phyloP scores from a whole-genome alignment of 2,888 invertebrate species.

The Ischnus inquisitorius region DNA sequence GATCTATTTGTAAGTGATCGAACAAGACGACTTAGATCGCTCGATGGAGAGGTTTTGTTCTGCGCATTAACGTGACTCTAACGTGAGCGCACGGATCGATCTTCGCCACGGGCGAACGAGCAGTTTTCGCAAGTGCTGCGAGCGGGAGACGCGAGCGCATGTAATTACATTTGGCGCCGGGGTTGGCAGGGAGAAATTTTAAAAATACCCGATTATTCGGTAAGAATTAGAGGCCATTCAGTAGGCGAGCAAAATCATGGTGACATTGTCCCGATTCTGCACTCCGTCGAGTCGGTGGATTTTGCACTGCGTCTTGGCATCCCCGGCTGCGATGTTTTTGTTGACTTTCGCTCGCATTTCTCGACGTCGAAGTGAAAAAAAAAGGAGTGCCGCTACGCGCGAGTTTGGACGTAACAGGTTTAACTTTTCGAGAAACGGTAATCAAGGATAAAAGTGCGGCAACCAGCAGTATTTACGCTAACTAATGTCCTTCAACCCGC shows the following conservation, averaged over 20 bases:
- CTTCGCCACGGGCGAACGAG: background rate
- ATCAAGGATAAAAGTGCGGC: constrained; percentile 83
- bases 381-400: constrained; percentile 10
- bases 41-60: background rate
- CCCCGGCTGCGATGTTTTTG: constrained; percentile 30
- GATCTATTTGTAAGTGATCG: no score
- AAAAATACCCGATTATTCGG: constrained; percentile 69
- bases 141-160: constrained; percentile 64
- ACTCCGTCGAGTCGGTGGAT: background rate
- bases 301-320: constrained; percentile 12
- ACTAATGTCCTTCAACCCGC: constrained; percentile 82
- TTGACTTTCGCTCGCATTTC: constrained; percentile 51
- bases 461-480: constrained; percentile 82
- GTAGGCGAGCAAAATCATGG: constrained; percentile 72
- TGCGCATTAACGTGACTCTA: background rate
- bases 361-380: no score
- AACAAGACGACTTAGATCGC: no score
- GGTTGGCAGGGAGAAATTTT: constrained; percentile 44
- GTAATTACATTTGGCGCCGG: constrained; percentile 68
- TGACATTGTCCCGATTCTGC: constrained; percentile 70
- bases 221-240: constrained; percentile 76
- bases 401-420: constrained; percentile 69
- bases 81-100: background rate
- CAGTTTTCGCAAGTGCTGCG: constrained; percentile 63
- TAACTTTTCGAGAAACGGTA: constrained; percentile 81